phyloP scores from a whole-genome alignment of 2,797 vertebrate genomes.

The Anabas testudineus region DNA sequence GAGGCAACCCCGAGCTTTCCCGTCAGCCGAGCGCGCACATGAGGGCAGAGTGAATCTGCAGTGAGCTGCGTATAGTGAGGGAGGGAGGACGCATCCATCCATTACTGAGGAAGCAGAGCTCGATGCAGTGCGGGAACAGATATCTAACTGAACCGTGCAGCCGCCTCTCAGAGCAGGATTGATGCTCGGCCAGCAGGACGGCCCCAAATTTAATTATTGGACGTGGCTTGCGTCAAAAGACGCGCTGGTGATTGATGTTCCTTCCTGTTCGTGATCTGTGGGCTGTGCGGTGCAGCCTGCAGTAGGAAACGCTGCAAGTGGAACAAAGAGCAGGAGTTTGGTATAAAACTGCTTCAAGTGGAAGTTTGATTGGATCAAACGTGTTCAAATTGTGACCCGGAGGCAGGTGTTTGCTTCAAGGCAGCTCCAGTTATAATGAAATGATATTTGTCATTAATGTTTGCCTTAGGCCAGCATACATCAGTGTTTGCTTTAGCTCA shows the following conservation, averaged over 20 bases:
- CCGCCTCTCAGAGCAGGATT: slow-evolving; percentile 43
- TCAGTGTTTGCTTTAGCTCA: slow-evolving; percentile 52
- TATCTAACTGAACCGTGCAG: slow-evolving; percentile 21
- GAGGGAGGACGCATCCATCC: slow-evolving; percentile 11
- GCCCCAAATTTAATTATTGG: slow-evolving; percentile 78
- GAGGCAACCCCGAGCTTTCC: slow-evolving; percentile 51
- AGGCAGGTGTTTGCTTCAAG: slow-evolving; percentile 50
- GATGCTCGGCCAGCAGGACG: slow-evolving; percentile 73
- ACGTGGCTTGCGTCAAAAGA: slow-evolving; percentile 74
- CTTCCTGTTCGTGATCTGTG: slow-evolving; percentile 48
- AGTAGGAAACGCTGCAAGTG: slow-evolving; percentile 27
- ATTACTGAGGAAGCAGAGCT: slow-evolving; percentile 33
- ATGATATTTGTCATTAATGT: slow-evolving; percentile 47
- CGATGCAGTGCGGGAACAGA: slow-evolving; percentile 36
- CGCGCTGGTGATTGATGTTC: slow-evolving; percentile 73
- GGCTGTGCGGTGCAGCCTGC: slow-evolving; percentile 41
- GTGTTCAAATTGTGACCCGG: slow-evolving; percentile 4
- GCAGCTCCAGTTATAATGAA: slow-evolving; percentile 29
- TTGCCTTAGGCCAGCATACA: slow-evolving; percentile 25
- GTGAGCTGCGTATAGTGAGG: slow-evolving; percentile 32
- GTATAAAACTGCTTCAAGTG: slow-evolving; percentile 15
- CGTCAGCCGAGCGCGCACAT: slow-evolving; percentile 21
- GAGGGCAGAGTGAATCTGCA: slow-evolving; percentile 47
- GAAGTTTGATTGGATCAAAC: slow-evolving; percentile 33
- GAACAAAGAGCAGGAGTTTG: slow-evolving; percentile 55